Percentiles rank a stretch among this genome's conserved stretches.
Evolutionary conservation across 2,113 vertebrate species (phyloP).

Genomic region (Paradoxurus hermaphroditus): DNA sequence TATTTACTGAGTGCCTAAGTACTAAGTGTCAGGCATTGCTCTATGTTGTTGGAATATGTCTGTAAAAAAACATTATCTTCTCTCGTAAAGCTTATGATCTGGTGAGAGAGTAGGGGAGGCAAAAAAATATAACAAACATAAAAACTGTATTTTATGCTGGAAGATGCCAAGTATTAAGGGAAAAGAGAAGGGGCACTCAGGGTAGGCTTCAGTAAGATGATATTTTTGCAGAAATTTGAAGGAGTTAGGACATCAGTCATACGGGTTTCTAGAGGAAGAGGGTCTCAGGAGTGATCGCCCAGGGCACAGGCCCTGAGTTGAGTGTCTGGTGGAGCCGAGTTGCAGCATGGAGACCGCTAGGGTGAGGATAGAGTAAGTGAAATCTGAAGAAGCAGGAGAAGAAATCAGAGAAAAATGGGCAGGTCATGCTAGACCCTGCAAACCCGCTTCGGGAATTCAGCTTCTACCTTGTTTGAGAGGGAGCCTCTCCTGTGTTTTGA

Average conservation of each 20-base stretch:
- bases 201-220: not conserved
- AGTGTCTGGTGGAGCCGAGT: not conserved
- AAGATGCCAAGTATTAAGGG: not conserved
- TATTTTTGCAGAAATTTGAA: not conserved
- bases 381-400: not conserved
- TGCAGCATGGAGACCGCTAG: not conserved
- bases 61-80: not conserved
- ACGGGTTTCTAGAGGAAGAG: not conserved
- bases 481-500: not conserved
- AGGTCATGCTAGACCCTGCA: not conserved
- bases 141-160: not conserved
- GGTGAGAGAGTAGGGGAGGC: not conserved
- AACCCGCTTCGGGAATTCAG: not conserved
- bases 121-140: not conserved
- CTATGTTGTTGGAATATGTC: not conserved
- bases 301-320: not conserved
- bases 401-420: not conserved
- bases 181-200: not conserved
- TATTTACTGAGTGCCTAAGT: not conserved
- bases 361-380: not conserved
- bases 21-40: not conserved
- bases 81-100: not conserved
- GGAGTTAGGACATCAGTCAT: not conserved
- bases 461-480: not conserved
- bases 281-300: not conserved